Conservation (phyloP, 1,140 invertebrate species). For the Daktulosphaira vitifoliae region DNA sequence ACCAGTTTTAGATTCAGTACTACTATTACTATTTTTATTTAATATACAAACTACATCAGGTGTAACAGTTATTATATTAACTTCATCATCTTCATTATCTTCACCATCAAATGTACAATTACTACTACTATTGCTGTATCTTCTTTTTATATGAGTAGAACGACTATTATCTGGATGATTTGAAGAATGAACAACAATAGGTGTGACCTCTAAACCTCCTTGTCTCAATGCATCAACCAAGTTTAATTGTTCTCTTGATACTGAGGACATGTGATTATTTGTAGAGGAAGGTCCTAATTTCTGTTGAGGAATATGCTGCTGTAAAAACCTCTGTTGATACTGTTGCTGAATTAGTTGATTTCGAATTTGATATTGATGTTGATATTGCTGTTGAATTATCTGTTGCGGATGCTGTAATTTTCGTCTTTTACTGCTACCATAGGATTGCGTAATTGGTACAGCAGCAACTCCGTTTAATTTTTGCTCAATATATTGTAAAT, state of each 20-base stretch:
- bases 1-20: background rate
- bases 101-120: background rate
- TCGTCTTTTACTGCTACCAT: too few species aligned
- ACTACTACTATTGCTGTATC: background rate
- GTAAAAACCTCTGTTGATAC: too few species aligned
- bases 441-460: too few species aligned
- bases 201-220: conserved; percentile 60
- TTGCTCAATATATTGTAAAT: too few species aligned
- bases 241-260: conserved; percentile 40
- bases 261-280: background rate
- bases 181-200: too few species aligned
- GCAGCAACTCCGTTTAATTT: too few species aligned
- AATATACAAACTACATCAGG: conserved; percentile 48
- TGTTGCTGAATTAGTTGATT: too few species aligned
- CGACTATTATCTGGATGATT: conserved; percentile 40
- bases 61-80: conserved; percentile 44
- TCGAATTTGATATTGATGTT: too few species aligned
- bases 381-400: too few species aligned
- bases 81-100: conserved; percentile 3
- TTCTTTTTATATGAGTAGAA: conserved; percentile 44
- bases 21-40: conserved; percentile 39
- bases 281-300: background rate
- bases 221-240: conserved; percentile 64
- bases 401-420: too few species aligned
- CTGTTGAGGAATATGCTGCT: too few species aligned